Evolutionary conservation across 2,797 vertebrate genomes (phyloP).

Genomic region (Allobates femoralis): DNA sequence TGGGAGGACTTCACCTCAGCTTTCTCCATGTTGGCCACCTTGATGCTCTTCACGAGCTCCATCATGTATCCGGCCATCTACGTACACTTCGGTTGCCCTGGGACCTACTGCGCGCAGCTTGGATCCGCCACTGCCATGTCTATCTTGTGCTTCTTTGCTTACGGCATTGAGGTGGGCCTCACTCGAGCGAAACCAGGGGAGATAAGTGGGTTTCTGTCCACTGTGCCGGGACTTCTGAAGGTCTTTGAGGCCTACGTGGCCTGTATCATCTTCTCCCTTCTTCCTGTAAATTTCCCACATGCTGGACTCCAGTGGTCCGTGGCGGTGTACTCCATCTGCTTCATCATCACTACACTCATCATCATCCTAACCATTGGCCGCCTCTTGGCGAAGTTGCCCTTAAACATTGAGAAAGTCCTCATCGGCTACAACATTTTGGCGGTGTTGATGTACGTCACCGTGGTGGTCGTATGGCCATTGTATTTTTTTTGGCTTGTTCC

Average conservation of each 20-base stretch:
- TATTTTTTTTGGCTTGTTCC: constrained; percentile 72
- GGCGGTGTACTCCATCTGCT: constrained; percentile 84
- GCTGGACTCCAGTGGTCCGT: constrained; percentile 79
- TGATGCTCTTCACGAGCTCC: constrained; percentile 84
- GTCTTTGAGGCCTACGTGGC: constrained; percentile 86
- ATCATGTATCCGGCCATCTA: constrained; percentile 77
- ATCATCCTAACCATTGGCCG: constrained; percentile 81
- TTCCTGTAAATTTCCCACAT: accelerated
- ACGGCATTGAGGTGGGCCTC: constrained; percentile 80
- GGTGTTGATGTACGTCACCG: constrained; percentile 83
- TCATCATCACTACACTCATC: constrained; percentile 80
- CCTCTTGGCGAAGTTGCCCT: constrained; percentile 75
- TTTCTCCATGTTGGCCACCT: constrained; percentile 82
- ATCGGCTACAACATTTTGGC: constrained; percentile 80
- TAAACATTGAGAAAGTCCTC: constrained; percentile 78
- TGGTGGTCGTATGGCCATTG: constrained; percentile 83
- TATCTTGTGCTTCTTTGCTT: constrained; percentile 80
- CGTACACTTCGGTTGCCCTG: constrained; percentile 46
- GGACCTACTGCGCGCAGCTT: constrained; percentile 24
- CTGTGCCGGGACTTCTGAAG: constrained; percentile 85
- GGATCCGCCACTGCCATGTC: constrained; percentile 78
- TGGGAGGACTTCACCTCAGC: constrained; percentile 87
- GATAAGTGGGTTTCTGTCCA: constrained; percentile 85
- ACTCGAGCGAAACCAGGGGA: constrained; percentile 80
- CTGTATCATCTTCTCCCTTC: constrained; percentile 82